A percentile compares a stretch with the other conserved stretches of the same genome.
phyloP scores from a whole-genome alignment of 2,113 vertebrate genomes.

The Tyto alba region DNA sequence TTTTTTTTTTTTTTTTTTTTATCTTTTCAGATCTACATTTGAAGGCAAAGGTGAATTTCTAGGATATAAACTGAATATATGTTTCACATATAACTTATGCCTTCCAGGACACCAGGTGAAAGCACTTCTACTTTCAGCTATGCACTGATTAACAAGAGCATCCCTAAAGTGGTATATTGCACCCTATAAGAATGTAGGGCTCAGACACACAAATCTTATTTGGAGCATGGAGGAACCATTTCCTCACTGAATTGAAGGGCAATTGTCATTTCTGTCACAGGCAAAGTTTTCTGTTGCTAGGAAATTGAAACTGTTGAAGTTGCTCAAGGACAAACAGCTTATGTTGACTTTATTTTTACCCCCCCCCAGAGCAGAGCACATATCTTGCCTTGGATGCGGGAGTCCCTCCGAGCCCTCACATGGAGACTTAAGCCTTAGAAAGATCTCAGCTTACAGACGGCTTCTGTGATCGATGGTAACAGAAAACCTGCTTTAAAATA shows the following conservation, averaged over 20 bases:
- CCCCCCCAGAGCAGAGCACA: not conserved
- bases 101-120: not conserved
- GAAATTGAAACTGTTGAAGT: not conserved
- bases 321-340: conserved; percentile 20
- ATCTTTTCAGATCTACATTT: not conserved
- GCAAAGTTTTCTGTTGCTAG: not conserved
- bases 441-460: conserved; percentile 28
- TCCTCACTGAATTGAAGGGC: not conserved
- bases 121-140: not conserved
- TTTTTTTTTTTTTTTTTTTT: too few relatives aligned
- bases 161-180: not conserved
- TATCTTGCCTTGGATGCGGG: not conserved
- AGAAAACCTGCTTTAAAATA: conserved; percentile 32
- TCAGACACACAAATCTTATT: not conserved
- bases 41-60: not conserved
- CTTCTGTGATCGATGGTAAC: conserved; percentile 23
- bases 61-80: not conserved
- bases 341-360: not conserved
- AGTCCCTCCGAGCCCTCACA: not conserved
- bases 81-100: not conserved
- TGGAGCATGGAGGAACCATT: not conserved
- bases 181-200: not conserved
- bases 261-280: not conserved
- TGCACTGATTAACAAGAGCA: not conserved
- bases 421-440: not conserved